These are phyloP conservation scores for Poecilia latipinna DNA, from an alignment of 2,113 vertebrate species.

Conservation along the genomic window DNA sequence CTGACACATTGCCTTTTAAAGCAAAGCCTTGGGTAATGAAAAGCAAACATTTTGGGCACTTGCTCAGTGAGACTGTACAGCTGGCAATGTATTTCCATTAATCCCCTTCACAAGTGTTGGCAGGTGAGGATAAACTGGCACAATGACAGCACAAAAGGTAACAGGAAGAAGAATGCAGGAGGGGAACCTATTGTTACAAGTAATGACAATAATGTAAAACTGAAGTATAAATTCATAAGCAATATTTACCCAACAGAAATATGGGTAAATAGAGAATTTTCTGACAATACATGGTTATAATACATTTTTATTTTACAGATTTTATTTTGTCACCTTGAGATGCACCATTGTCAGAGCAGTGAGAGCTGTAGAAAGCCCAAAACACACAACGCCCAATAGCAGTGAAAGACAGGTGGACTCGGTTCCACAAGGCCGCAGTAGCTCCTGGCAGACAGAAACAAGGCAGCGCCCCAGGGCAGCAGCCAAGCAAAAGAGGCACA, in stretches of 20 bases:
- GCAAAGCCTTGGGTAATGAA: constrained; percentile 43
- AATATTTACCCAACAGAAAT: constrained; percentile 1
- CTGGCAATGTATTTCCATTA: constrained; percentile 53
- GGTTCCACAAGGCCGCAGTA: no score
- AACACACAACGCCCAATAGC: no score
- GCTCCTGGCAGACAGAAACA: no score
- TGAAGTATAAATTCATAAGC: constrained; percentile 22
- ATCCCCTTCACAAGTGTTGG: constrained; percentile 61
- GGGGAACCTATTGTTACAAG: constrained; percentile 36
- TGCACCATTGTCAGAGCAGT: no score
- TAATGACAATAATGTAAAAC: constrained; percentile 27
- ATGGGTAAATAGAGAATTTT: no score
- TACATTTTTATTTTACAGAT: no score
- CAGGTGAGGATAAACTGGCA: constrained; percentile 64
- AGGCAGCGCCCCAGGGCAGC: no score
- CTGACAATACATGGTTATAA: no score
- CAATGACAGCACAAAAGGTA: constrained; percentile 44
- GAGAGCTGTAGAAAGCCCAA: no score
- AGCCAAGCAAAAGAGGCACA: no score
- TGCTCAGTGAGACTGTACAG: constrained; percentile 51
- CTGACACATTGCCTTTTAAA: constrained; percentile 46
- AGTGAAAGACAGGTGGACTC: no score
- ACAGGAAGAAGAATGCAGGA: constrained; percentile 45
- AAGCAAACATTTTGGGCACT: constrained; percentile 43
- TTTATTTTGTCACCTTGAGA: no score